These are phyloP conservation scores for Pseudomyrmex pallidus DNA, from an alignment of 1,140 invertebrate species.

Conservation along the genomic window DNA sequence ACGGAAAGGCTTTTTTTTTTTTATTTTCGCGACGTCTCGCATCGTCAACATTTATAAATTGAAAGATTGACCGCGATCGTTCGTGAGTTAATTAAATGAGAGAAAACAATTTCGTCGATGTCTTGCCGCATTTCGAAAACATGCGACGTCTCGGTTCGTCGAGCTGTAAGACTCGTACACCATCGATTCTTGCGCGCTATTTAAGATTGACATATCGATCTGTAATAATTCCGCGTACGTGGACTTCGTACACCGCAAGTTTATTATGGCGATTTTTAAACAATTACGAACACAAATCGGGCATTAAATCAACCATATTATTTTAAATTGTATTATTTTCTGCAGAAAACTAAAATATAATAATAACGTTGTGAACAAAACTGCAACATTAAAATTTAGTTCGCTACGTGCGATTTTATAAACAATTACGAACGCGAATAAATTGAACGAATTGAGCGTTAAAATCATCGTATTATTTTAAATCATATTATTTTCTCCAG, in stretches of 20 bases:
- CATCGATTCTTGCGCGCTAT: conserved; percentile 18
- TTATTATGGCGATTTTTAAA: neutral
- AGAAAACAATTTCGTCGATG: conserved; percentile 47
- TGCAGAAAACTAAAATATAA: neutral
- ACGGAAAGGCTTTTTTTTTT: conserved; percentile 21
- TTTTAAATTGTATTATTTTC: neutral
- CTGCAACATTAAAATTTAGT: too few relatives aligned
- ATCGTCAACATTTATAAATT: conserved; percentile 57
- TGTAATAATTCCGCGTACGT: too few relatives aligned
- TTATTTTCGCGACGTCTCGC: conserved; percentile 38
- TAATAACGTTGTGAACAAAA: too few relatives aligned
- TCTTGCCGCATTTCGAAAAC: conserved; percentile 7
- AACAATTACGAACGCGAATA: neutral
- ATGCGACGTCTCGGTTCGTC: conserved; percentile 43
- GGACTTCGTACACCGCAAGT: neutral
- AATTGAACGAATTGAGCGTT: too few relatives aligned
- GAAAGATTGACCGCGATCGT: conserved; percentile 63
- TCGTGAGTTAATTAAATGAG: conserved; percentile 71
- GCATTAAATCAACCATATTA: neutral
- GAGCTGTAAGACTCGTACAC: conserved; percentile 49
- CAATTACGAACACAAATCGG: neutral
- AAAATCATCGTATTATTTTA: neutral
- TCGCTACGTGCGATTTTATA: neutral
- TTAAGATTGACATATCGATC: conserved; percentile 26
- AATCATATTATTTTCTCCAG: neutral